Percentiles rank a stretch among this genome's conserved stretches.
Conservation (phyloP, 2,113 vertebrate species). For the Corythornis vintsioides region DNA sequence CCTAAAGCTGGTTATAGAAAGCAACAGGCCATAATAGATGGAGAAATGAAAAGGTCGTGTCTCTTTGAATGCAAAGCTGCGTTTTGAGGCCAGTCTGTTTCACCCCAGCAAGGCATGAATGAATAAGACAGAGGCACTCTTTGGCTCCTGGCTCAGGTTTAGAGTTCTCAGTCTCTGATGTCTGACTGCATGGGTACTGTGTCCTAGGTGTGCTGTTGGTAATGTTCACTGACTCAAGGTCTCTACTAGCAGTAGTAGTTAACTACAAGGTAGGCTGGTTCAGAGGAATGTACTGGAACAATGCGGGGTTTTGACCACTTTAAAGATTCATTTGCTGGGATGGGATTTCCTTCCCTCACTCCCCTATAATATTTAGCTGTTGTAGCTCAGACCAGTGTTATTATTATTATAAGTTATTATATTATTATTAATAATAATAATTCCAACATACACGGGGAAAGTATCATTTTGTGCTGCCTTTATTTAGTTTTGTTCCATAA, state of each 20-base stretch:
- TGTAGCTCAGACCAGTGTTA: background rate
- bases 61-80: background rate
- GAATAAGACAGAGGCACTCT: background rate
- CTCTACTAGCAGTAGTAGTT: background rate
- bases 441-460: background rate
- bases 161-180: background rate
- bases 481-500: background rate
- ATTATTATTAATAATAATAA: background rate
- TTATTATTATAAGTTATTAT: too few relatives aligned
- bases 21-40: too few relatives aligned
- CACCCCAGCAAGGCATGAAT: background rate
- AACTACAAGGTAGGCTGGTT: background rate
- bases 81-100: background rate
- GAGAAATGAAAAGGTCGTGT: background rate
- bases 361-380: background rate
- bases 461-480: background rate
- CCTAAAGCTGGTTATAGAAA: background rate
- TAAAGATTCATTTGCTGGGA: background rate
- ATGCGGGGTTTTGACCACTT: fast-evolving
- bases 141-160: background rate
- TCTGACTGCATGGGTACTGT: background rate
- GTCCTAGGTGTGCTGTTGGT: background rate
- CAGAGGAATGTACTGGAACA: background rate
- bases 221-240: background rate
- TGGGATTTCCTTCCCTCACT: background rate